These are phyloP conservation scores for Brachionus paranguensis DNA, from an alignment of 1,140 invertebrate species.

Conservation along the genomic window DNA sequence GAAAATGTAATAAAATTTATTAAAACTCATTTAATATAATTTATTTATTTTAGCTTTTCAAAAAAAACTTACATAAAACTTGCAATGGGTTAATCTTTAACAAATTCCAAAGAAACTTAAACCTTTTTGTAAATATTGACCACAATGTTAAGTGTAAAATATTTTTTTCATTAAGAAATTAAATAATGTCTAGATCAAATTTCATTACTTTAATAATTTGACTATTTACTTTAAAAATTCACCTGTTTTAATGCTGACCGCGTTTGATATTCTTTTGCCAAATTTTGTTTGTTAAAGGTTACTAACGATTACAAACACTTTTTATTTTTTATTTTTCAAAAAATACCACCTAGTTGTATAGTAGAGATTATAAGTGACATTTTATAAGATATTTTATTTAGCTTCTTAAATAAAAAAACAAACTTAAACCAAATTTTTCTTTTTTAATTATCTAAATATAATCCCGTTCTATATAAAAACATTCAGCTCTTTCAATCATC, in stretches of 20 bases:
- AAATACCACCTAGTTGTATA: background rate
- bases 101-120: background rate
- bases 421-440: background rate
- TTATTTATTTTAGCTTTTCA: no score
- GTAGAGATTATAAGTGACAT: slow-evolving; percentile 24
- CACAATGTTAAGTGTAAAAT: background rate
- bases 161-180: background rate
- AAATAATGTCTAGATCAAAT: background rate
- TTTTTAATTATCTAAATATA: slow-evolving; percentile 25
- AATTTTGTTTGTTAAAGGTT: background rate
- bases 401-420: background rate
- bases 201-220: background rate
- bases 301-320: background rate
- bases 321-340: background rate
- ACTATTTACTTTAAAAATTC: background rate
- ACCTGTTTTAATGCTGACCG: background rate
- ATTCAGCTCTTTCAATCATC: background rate
- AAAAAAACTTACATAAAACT: no score
- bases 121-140: background rate
- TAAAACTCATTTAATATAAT: background rate
- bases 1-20: background rate
- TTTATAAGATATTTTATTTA: background rate
- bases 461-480: slow-evolving; percentile 7
- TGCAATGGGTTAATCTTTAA: background rate
- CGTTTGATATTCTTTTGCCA: background rate